Evolutionary conservation across 2,113 vertebrate genomes (phyloP).

Genomic region (Prionailurus viverrinus): DNA sequence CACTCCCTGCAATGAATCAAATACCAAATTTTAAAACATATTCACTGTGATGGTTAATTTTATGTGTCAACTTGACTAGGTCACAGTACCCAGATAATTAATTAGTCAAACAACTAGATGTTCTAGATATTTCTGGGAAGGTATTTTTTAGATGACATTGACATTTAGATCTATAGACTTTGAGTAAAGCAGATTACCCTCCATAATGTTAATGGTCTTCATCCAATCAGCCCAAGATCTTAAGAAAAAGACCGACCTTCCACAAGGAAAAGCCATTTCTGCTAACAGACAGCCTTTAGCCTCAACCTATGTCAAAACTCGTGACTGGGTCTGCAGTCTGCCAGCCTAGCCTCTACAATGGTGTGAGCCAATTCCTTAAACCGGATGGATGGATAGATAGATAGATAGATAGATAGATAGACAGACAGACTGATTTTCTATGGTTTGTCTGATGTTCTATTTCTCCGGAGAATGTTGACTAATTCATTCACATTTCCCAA

Average conservation of each 20-base stretch:
- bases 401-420: no score
- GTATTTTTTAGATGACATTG: not conserved
- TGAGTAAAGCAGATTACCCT: not conserved
- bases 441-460: not conserved
- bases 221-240: not conserved
- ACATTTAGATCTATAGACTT: not conserved
- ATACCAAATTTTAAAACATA: not conserved
- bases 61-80: not conserved
- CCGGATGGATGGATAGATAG: no score
- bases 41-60: not conserved
- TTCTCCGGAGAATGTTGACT: not conserved
- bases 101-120: not conserved
- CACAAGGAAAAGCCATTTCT: not conserved
- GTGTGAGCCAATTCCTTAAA: not conserved
- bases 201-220: not conserved
- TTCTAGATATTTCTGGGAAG: not conserved
- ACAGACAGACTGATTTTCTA: no score
- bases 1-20: not conserved
- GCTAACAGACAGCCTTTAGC: not conserved
- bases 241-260: not conserved
- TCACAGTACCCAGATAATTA: no score
- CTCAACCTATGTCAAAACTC: fast-evolving
- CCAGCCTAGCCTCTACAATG: not conserved
- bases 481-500: not conserved
- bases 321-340: no score